A percentile compares a stretch with the other conserved stretches of the same genome.
These are phyloP conservation scores for Andrena dorsata DNA, from an alignment of 2,888 invertebrate genomes.

Conservation along the genomic window DNA sequence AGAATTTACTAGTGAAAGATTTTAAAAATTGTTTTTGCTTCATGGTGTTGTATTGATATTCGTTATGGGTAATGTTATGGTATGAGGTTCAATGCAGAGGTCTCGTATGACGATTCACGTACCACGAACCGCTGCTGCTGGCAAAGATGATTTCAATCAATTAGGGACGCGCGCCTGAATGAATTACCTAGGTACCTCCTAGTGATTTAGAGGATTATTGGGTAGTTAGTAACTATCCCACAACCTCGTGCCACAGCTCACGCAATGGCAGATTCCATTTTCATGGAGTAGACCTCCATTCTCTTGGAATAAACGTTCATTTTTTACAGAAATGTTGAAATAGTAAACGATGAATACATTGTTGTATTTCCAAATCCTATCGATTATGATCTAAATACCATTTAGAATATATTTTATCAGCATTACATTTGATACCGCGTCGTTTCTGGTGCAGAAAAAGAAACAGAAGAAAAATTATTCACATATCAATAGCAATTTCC, in stretches of 20 bases:
- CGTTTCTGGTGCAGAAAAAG: too few relatives aligned
- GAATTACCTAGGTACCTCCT: slow-evolving; percentile 59
- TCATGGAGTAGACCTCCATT: not conserved
- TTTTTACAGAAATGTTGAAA: too few relatives aligned
- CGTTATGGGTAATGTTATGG: slow-evolving; percentile 16
- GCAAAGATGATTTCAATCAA: slow-evolving; percentile 67
- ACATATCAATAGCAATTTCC: too few relatives aligned
- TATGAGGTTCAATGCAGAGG: slow-evolving; percentile 34
- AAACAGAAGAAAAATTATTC: too few relatives aligned
- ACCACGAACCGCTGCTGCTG: slow-evolving; percentile 43
- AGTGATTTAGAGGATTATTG: slow-evolving; percentile 62
- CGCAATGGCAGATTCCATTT: not conserved
- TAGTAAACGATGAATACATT: too few relatives aligned
- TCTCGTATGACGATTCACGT: slow-evolving; percentile 44
- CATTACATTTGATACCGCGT: too few relatives aligned
- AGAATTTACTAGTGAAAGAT: too few relatives aligned
- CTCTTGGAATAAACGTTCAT: not conserved
- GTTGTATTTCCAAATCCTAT: too few relatives aligned
- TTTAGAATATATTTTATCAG: too few relatives aligned
- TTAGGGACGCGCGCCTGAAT: slow-evolving; percentile 66
- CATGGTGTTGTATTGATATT: not conserved
- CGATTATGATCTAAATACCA: too few relatives aligned
- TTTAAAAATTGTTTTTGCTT: too few relatives aligned
- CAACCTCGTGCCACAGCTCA: slow-evolving; percentile 38
- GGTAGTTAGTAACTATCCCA: slow-evolving; percentile 37